Evolutionary conservation across 2,797 vertebrate genomes (phyloP).

Genomic region (Poeciliopsis gracilis): DNA sequence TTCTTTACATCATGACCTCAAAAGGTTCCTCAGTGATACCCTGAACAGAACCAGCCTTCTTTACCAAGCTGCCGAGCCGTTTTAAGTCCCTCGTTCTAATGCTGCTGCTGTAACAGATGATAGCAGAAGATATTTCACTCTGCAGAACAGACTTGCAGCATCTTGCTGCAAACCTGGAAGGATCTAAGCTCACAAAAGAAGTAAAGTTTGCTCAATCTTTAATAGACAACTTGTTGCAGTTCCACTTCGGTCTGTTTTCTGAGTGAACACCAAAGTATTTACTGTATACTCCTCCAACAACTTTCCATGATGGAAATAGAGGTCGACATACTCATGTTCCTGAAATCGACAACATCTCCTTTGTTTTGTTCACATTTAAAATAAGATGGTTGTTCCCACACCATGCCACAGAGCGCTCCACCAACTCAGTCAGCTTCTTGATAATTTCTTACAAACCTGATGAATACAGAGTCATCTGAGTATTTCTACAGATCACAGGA

Average conservation of each 20-base stretch:
- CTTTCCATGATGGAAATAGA: neutral
- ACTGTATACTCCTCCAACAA: neutral
- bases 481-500: neutral
- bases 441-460: neutral
- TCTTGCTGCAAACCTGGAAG: neutral
- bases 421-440: neutral
- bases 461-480: neutral
- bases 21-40: neutral
- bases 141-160: neutral
- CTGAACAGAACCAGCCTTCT: neutral
- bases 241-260: neutral
- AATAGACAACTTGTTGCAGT: neutral
- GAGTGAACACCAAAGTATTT: neutral
- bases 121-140: neutral
- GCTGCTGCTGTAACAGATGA: neutral
- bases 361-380: neutral
- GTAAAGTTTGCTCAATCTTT: neutral
- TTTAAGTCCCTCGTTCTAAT: neutral
- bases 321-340: neutral
- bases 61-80: neutral
- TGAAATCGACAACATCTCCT: neutral
- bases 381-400: neutral
- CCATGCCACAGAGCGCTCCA: neutral
- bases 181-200: neutral
- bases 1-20: neutral